phyloP scores from a whole-genome alignment of 1,140 invertebrate genomes.

The Drosophila fuyamai region DNA sequence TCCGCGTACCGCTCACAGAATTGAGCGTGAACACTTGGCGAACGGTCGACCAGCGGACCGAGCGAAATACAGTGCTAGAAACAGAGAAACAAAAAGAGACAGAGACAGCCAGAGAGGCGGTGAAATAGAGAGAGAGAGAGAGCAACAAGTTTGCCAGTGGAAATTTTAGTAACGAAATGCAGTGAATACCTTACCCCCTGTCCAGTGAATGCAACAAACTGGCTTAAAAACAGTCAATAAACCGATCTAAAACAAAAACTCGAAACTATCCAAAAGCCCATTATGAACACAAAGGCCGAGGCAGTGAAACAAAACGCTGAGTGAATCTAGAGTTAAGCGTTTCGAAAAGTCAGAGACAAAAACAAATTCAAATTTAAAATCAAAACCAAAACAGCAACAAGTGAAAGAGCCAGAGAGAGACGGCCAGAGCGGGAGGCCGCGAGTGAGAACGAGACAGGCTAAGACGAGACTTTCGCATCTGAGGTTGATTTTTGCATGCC shows the following conservation, averaged over 20 bases:
- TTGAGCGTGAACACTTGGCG: slow-evolving; percentile 81
- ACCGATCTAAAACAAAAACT: slow-evolving; percentile 4
- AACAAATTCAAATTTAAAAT: slow-evolving; percentile 33
- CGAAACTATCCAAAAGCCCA: slow-evolving; percentile 43
- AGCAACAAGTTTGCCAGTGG: slow-evolving; percentile 80
- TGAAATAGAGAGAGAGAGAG: slow-evolving; percentile 35
- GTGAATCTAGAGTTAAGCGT: slow-evolving; percentile 62
- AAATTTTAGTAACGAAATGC: slow-evolving; percentile 81
- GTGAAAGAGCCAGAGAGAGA: slow-evolving; percentile 57
- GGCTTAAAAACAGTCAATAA: slow-evolving; percentile 28
- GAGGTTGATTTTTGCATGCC: slow-evolving; percentile 63
- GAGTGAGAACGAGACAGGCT: slow-evolving; percentile 53
- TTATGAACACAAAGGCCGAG: slow-evolving; percentile 57
- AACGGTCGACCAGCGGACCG: slow-evolving; percentile 76
- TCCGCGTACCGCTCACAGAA: slow-evolving; percentile 64
- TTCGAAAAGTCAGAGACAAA: slow-evolving; percentile 32
- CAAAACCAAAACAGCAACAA: slow-evolving; percentile 56
- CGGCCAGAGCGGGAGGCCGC: slow-evolving; percentile 30
- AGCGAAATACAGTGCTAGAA: slow-evolving; percentile 11
- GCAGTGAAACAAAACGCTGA: slow-evolving; percentile 40
- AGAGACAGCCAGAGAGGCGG: slow-evolving; percentile 35
- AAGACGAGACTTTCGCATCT: slow-evolving; percentile 68
- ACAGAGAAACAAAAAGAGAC: slow-evolving; percentile 36
- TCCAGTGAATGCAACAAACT: slow-evolving; percentile 48
- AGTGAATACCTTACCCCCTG: slow-evolving; percentile 45